Conservation (phyloP, 2,888 invertebrate genomes). For the Fabriciana adippe region DNA sequence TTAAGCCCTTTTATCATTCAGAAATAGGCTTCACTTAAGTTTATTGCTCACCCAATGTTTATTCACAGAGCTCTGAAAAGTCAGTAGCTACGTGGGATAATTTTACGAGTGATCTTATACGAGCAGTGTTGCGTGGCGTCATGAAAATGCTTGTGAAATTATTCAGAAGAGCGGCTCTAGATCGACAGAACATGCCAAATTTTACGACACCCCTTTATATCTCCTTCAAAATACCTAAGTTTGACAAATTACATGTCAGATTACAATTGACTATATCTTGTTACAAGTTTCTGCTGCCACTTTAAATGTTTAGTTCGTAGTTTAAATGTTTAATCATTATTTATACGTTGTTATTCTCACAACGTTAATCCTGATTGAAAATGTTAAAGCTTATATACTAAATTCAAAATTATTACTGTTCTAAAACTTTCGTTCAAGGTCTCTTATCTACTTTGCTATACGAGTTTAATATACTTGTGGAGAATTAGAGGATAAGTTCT, state of each 20-base stretch:
- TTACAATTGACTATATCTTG: neutral
- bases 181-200: conserved; percentile 67
- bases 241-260: conserved; percentile 4
- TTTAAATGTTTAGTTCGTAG: neutral
- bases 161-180: conserved; percentile 46
- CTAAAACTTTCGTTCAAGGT: conserved; percentile 5
- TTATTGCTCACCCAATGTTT: conserved; percentile 13
- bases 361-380: neutral
- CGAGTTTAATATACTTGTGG: conserved; percentile 1
- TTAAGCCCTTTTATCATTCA: conserved; percentile 6
- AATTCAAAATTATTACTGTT: conserved; percentile 5
- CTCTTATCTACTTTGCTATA: neutral
- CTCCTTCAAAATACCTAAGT: conserved; percentile 1
- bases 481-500: conserved; percentile 2
- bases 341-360: neutral
- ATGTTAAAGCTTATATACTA: conserved; percentile 2
- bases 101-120: conserved; percentile 24
- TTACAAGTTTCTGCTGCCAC: neutral
- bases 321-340: conserved; percentile 1
- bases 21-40: conserved; percentile 1
- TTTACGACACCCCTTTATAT: conserved; percentile 58
- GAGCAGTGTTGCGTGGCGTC: conserved; percentile 22
- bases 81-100: conserved; percentile 19
- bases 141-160: conserved; percentile 32
- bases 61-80: conserved; percentile 11